Base-by-base conservation (phyloP, 2,888 invertebrate genomes). In the Ophioninae sp. region DNA sequence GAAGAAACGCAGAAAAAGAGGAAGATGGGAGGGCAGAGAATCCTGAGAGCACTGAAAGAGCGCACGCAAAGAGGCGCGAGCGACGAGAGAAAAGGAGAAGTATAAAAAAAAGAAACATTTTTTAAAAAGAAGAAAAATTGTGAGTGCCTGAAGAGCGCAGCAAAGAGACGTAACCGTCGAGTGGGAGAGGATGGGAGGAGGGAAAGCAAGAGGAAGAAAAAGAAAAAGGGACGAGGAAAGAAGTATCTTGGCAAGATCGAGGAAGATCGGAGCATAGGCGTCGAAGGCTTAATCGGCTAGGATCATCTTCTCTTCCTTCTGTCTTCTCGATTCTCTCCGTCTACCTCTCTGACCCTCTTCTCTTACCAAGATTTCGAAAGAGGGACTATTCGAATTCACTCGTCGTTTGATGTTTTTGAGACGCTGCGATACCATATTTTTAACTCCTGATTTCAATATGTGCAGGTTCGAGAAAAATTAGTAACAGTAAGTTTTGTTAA, bases 241-340 rank as follows among this genome's bases (percentile, higher is more conserved):
- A 67, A 56, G 57, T 23, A 76, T 41, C 75, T 62, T 30, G 73
- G 50, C 67, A 65, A 67, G 70, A 68, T 73, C 65, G 67, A 44
- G 84, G 67, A 74, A 79, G 70, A 83, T 68, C 76, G 81, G 78
- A 81, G 85, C 84, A 87, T 79, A 88, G 87, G 85, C 86, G 86
- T 85, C 85, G 85, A 85, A 86, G 88, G 85, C 88, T 89, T 88
- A 89, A 89, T 89, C 87, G 83, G 84, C 84, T 76, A 67, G 82
- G 85, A 77, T 86, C 80, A 86, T 69, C 61, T 65, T 39, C 44
- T 50, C 44, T 50, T 10, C 10, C 44, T 13, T 13, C 13, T 13
- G 3, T 13, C 1, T 10, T 41, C 41, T 41, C 41, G 30, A 30
- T 30, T 7, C 41, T 41, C 41, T 41, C 41, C 7, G 8, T 41